These are phyloP conservation scores for Leptodactylus fallax DNA, from an alignment of 2,797 vertebrate genomes.

Conservation along the genomic window DNA sequence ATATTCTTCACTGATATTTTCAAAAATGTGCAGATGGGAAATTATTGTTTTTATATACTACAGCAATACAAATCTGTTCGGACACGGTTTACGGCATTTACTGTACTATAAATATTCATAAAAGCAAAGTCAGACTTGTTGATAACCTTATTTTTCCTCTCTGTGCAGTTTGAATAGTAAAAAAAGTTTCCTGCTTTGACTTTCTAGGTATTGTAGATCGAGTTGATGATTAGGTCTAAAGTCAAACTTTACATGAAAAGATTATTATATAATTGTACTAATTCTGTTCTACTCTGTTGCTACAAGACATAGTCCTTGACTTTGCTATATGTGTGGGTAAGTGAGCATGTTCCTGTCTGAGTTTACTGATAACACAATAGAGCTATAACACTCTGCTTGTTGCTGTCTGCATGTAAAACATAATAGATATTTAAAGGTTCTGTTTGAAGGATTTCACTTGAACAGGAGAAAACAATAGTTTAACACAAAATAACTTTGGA, in stretches of 20 bases:
- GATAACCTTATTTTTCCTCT: not conserved
- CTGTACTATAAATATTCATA: conserved; percentile 2
- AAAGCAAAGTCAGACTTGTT: conserved; percentile 6
- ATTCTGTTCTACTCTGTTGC: not conserved
- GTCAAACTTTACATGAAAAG: conserved; percentile 16
- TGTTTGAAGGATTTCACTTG: not conserved
- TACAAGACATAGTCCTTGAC: conserved; percentile 40
- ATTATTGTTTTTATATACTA: not conserved
- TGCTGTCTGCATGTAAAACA: not conserved
- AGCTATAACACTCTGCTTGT: not conserved
- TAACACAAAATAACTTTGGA: not conserved
- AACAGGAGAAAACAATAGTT: not conserved
- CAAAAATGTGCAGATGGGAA: not conserved
- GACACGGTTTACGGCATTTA: not conserved
- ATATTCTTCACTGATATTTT: too few relatives aligned
- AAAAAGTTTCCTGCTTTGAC: conserved; percentile 1
- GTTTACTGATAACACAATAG: not conserved
- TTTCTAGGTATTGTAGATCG: not conserved
- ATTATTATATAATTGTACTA: conserved; percentile 26
- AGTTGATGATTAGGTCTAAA: conserved; percentile 28
- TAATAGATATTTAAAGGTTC: conserved; percentile 8
- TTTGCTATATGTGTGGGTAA: conserved; percentile 1
- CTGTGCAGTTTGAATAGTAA: conserved; percentile 5
- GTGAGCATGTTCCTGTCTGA: not conserved
- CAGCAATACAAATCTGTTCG: not conserved